Conservation (phyloP, 1,140 invertebrate species). For the Drepana arcuata region DNA sequence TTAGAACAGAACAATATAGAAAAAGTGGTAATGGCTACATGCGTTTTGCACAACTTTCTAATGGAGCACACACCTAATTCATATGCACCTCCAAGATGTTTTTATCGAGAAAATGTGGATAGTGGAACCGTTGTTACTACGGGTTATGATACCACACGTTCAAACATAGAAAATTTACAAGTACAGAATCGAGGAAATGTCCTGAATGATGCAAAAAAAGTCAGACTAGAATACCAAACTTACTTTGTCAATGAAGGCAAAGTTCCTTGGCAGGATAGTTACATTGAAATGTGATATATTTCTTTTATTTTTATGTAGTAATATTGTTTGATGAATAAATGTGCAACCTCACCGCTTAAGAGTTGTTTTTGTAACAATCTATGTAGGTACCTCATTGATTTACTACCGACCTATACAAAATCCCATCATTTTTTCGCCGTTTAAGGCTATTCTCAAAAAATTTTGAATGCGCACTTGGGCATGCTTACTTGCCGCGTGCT, state of each 20-base stretch:
- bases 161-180: conserved; percentile 13
- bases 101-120: conserved; percentile 23
- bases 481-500: too few species aligned
- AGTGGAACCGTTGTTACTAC: conserved; percentile 17
- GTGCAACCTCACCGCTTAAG: conserved; percentile 1
- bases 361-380: conserved; percentile 1
- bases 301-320: conserved; percentile 2
- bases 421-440: too few species aligned
- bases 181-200: conserved; percentile 15
- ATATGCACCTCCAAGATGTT: conserved; percentile 22
- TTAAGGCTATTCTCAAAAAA: too few species aligned
- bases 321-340: not conserved
- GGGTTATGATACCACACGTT: conserved; percentile 7
- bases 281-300: conserved; percentile 6
- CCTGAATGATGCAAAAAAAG: conserved; percentile 13
- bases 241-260: conserved; percentile 23
- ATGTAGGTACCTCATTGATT: not conserved
- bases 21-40: conserved; percentile 5
- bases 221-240: conserved; percentile 17
- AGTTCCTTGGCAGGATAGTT: conserved; percentile 23
- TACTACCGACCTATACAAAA: too few species aligned
- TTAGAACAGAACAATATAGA: conserved; percentile 1
- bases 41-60: conserved; percentile 20
- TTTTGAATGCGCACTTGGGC: too few species aligned
- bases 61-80: conserved; percentile 11